These are phyloP conservation scores for Actinernus sp. DNA, from an alignment of 92 coral and sea anemone genomes.

Conservation along the genomic window DNA sequence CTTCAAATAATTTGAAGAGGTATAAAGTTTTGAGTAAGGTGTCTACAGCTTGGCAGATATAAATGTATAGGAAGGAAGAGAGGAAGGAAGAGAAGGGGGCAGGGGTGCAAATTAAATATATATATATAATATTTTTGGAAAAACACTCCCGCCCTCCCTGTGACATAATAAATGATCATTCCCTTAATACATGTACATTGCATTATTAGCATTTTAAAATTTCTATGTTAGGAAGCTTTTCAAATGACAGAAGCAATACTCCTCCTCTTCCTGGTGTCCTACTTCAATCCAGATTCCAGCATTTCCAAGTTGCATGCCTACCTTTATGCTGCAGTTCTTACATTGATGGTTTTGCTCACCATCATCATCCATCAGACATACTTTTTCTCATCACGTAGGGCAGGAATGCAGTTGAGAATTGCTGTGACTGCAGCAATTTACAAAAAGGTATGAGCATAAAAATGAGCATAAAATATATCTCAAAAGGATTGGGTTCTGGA, in stretches of 20 bases:
- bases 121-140: neutral
- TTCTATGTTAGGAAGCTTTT: slow-evolving; percentile 51
- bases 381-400: slow-evolving; percentile 58
- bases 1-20: too few species aligned
- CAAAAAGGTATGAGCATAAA: slow-evolving; percentile 88
- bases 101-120: too few species aligned
- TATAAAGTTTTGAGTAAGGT: too few species aligned
- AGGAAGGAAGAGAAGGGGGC: too few species aligned
- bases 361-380: slow-evolving; percentile 69
- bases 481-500: too few species aligned
- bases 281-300: slow-evolving; percentile 62
- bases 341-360: slow-evolving; percentile 34
- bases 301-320: slow-evolving; percentile 61
- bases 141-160: too few species aligned
- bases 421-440: slow-evolving; percentile 74
- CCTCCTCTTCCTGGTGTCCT: slow-evolving; percentile 69
- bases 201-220: neutral
- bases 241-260: slow-evolving; percentile 62
- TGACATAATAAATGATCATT: too few species aligned
- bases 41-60: too few species aligned
- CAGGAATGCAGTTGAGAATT: slow-evolving; percentile 76
- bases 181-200: too few species aligned
- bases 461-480: too few species aligned
- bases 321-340: slow-evolving; percentile 61
- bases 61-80: too few species aligned